phyloP scores from a whole-genome alignment of 2,113 vertebrate species.

The Baryphthengus martii region DNA sequence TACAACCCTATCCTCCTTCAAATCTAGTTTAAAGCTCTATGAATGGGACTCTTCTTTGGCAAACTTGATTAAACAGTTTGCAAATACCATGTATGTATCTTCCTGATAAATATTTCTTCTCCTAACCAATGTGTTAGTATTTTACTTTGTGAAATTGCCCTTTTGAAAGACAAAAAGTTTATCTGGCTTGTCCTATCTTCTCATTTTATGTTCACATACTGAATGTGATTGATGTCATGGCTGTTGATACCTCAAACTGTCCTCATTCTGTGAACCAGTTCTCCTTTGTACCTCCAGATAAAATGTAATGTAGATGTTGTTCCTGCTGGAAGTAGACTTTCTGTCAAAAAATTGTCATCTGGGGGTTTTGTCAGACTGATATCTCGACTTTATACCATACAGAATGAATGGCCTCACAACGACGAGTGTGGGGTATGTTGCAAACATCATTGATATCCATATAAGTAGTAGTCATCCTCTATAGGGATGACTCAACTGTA shows the following conservation, averaged over 20 bases:
- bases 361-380: neutral
- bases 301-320: neutral
- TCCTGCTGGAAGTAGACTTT: neutral
- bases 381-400: neutral
- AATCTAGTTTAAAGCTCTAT: too few species aligned
- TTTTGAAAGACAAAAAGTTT: neutral
- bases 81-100: neutral
- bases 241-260: neutral
- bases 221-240: neutral
- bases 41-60: neutral
- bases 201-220: neutral
- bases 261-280: neutral
- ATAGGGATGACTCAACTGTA: neutral
- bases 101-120: neutral
- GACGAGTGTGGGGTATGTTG: neutral
- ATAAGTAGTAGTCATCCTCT: neutral
- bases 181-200: neutral
- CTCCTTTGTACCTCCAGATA: neutral
- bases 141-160: neutral
- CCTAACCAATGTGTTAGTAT: neutral
- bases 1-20: too few species aligned
- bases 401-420: neutral
- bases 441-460: fast-evolving
- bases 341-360: neutral
- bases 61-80: neutral